A percentile compares a stretch with the other conserved stretches of the same genome.
phyloP scores from a whole-genome alignment of 2,113 vertebrate genomes.

The Xiphias gladius region DNA sequence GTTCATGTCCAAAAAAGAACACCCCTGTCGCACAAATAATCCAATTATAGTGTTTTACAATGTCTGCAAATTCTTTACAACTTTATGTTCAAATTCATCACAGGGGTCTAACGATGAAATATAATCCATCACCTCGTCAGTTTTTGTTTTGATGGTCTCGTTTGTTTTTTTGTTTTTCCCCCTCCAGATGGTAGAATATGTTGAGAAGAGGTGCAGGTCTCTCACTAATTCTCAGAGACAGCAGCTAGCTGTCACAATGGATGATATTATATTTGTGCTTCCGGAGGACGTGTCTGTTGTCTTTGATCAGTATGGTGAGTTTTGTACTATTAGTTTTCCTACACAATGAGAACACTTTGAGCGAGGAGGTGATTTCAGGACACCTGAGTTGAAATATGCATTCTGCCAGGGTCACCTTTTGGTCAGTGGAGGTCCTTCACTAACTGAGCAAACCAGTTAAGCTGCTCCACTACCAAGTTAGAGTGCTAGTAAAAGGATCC shows the following conservation, averaged over 20 bases:
- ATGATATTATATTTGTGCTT: conserved; percentile 72
- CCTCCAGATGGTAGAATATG: conserved; percentile 62
- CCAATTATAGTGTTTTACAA: not conserved
- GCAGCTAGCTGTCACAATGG: conserved; percentile 57
- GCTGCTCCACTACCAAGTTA: not conserved
- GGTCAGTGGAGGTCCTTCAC: not conserved
- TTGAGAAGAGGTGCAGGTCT: conserved; percentile 51
- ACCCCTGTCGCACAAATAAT: not conserved
- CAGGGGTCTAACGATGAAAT: not conserved
- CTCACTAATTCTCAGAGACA: conserved; percentile 49
- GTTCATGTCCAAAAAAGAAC: too few relatives aligned
- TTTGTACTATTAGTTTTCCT: not conserved
- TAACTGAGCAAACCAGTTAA: not conserved
- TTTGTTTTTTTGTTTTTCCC: conserved; percentile 6
- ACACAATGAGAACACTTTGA: not conserved
- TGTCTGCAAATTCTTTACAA: not conserved
- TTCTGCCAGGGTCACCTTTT: not conserved
- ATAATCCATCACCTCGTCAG: not conserved
- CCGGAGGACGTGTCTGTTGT: conserved; percentile 71
- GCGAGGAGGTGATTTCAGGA: not conserved
- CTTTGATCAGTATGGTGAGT: conserved; percentile 61
- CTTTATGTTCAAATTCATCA: not conserved
- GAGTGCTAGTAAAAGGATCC: not conserved
- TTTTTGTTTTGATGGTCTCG: fast-evolving
- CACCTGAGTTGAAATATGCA: not conserved